Evolutionary conservation across 2,113 vertebrate genomes (phyloP).

Genomic region (Ictalurus furcatus): DNA sequence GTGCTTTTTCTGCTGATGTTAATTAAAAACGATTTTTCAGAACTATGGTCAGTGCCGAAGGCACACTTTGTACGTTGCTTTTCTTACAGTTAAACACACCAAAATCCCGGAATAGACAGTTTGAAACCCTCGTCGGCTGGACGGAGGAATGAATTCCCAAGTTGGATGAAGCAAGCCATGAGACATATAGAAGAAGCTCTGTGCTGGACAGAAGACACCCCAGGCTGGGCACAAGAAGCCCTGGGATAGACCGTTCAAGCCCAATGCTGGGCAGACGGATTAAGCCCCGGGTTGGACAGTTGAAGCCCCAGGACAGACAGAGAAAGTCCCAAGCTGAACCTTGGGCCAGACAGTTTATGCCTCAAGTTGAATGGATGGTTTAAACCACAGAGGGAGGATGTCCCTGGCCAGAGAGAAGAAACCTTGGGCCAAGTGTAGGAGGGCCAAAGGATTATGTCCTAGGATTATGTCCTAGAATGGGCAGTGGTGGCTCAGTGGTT

Average conservation of each 20-base stretch:
- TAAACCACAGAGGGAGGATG: neutral
- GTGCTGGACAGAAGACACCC: neutral
- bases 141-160: neutral
- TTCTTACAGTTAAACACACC: neutral
- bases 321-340: neutral
- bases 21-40: conserved; percentile 2
- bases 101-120: neutral
- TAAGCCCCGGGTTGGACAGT: neutral
- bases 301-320: neutral
- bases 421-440: neutral
- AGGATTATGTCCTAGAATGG: no score
- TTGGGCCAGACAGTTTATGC: neutral
- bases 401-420: neutral
- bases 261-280: neutral
- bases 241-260: no score
- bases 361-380: neutral
- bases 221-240: no score
- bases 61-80: neutral
- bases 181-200: neutral
- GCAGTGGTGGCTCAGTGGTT: no score
- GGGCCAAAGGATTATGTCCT: neutral
- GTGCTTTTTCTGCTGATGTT: neutral
- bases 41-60: neutral
- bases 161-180: neutral
- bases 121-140: neutral